These are phyloP conservation scores for Percopsis omiscomaycus DNA, from an alignment of 2,797 vertebrate species.

Conservation along the genomic window DNA sequence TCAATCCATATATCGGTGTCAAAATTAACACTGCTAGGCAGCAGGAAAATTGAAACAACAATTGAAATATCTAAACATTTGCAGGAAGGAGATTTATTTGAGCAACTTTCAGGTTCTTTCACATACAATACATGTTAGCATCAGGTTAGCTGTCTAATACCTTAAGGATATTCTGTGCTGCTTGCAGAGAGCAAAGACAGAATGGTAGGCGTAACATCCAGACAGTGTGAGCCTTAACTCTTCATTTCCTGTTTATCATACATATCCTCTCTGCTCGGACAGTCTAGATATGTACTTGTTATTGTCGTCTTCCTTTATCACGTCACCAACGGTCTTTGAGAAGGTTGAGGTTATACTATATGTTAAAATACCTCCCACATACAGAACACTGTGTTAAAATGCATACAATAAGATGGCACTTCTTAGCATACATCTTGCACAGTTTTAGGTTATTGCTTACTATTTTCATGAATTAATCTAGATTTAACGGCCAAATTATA, in stretches of 20 bases:
- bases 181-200: slow-evolving; percentile 45
- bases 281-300: slow-evolving; percentile 33
- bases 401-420: too few species aligned
- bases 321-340: background rate
- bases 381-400: background rate
- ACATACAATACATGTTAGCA: background rate
- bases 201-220: slow-evolving; percentile 69
- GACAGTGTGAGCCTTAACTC: slow-evolving; percentile 64
- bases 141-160: too few species aligned
- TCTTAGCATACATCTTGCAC: too few species aligned
- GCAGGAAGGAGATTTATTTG: too few species aligned
- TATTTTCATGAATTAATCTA: too few species aligned
- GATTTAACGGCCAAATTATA: too few species aligned
- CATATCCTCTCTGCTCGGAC: slow-evolving; percentile 43
- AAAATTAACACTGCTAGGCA: background rate
- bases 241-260: slow-evolving; percentile 70
- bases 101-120: background rate
- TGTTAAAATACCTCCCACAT: slow-evolving; percentile 31
- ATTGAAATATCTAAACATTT: background rate
- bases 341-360: too few species aligned
- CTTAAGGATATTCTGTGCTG: slow-evolving; percentile 25
- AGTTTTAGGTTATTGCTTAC: too few species aligned
- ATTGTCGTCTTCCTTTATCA: slow-evolving; percentile 22
- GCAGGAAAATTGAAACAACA: background rate
- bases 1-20: too few species aligned